These are phyloP conservation scores for Scaptomyza reducta DNA, from an alignment of 2,888 invertebrate species.

Conservation along the genomic window DNA sequence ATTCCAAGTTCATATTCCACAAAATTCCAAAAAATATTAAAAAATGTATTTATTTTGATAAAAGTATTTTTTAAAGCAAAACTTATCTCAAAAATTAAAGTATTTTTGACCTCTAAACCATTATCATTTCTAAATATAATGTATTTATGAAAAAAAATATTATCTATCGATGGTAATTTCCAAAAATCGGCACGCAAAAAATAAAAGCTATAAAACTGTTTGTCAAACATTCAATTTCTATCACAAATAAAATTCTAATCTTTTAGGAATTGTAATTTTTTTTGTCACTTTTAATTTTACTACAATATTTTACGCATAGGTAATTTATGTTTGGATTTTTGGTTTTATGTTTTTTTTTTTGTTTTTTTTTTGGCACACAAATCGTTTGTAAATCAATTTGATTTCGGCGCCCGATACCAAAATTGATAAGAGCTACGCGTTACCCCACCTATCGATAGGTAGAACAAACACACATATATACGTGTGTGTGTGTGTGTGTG, in stretches of 20 bases:
- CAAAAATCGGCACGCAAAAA: neutral
- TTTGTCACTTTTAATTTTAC: neutral
- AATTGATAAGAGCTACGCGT: constrained; percentile 53
- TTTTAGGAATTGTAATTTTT: neutral
- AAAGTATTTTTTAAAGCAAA: too few relatives aligned
- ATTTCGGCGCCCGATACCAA: constrained; percentile 60
- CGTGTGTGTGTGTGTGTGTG: neutral
- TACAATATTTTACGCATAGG: neutral
- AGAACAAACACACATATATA: too few relatives aligned
- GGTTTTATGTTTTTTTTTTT: constrained; percentile 5
- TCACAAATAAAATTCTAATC: neutral
- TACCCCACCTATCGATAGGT: constrained; percentile 29
- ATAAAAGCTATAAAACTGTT: too few relatives aligned
- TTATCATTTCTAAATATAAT: neutral
- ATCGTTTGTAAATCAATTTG: constrained; percentile 79
- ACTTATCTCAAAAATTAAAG: too few relatives aligned
- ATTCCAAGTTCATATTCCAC: too few relatives aligned
- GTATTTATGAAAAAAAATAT: too few relatives aligned
- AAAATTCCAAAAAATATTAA: too few relatives aligned
- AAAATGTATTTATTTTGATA: too few relatives aligned
- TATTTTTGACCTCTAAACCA: neutral
- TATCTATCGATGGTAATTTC: neutral
- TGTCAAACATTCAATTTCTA: too few relatives aligned
- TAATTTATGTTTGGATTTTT: constrained; percentile 1
- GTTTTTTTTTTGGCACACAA: constrained; percentile 57